These are phyloP conservation scores for Diadromus collaris DNA, from an alignment of 2,888 invertebrate species.

Conservation along the genomic window DNA sequence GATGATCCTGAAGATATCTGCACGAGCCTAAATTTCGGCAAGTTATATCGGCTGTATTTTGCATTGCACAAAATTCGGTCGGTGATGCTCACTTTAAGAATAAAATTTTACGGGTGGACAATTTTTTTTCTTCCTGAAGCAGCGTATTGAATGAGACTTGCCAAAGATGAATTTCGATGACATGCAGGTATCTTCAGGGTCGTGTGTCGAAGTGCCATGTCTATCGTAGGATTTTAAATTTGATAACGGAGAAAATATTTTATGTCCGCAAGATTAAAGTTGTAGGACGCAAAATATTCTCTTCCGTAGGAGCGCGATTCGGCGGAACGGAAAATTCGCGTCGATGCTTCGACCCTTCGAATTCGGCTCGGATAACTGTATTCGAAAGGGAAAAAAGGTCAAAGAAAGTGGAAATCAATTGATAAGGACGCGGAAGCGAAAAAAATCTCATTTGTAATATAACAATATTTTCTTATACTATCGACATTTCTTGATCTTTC, in stretches of 20 bases:
- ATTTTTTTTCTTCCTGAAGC: no score
- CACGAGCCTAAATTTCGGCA: no score
- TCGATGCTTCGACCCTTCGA: not conserved
- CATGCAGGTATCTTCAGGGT: no score
- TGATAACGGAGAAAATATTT: not conserved
- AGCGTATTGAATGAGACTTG: no score
- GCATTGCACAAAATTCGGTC: no score
- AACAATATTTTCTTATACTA: constrained; percentile 1
- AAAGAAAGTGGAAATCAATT: not conserved
- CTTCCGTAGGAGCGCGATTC: not conserved
- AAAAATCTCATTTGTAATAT: not conserved
- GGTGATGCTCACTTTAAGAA: no score
- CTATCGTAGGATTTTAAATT: constrained; percentile 20
- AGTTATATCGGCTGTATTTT: no score
- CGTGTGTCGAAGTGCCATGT: constrained; percentile 50
- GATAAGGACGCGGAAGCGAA: not conserved
- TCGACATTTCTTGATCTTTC: constrained; percentile 3
- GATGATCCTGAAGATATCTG: no score
- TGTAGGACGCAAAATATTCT: constrained; percentile 2
- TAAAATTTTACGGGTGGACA: no score
- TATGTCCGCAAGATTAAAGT: not conserved
- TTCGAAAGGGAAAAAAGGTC: not conserved
- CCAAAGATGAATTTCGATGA: no score
- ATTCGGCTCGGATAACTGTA: not conserved
- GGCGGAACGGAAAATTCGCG: constrained; percentile 1